Evolutionary conservation across 23 tunicate genomes (phyloP), one percentile per base, ranked within the genome.

Genomic region (Ciona savignyi): DNA sequence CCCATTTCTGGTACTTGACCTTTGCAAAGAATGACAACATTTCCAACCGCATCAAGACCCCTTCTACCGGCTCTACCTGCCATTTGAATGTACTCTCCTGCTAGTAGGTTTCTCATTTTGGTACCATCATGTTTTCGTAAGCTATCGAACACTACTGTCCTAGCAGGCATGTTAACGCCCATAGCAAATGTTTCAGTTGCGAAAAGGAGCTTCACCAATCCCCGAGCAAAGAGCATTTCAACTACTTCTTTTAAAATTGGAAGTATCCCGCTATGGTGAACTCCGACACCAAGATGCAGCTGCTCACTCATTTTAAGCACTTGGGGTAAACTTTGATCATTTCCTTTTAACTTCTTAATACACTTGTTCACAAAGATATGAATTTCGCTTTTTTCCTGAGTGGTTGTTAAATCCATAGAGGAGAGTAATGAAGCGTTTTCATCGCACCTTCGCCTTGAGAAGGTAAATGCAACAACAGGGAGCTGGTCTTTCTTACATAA

Each of bases 131-230:
- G 87, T 49, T 95, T 95, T 28, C 96, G 66, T 0, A 95, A 79
- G 66, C 91, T 83, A 62, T 95, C 99, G 64, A 95, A 95, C 42
- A 85, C 91, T 26, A 95, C 99, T 26, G 90, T 88, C n/a, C 99
- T 81, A 2, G 99, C 99, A 4, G 99, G 99, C 99, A 95, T 95
- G 81, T 95, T 95, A 23, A 95, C 99, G 9, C 99, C 99, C 99
- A 95, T 95, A 2, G 99, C 99, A 66, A 95, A 95, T 2, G 99
- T 95, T 75, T 95, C 99, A n/a, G 99, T 95, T 32, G 99, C 99
- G 62, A 95, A 95, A 0, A 95, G 71, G 4, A 95, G 70, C 96
- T 95, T 95, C 22, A 95, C 99, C 20, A 95, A 62, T 29, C 99
- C 99, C 56, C 88, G 80, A 4, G 99, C 60, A 76, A 95, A 95